Evolutionary conservation across 2,113 vertebrate species (phyloP).

Genomic region (Entosphenus tridentatus): DNA sequence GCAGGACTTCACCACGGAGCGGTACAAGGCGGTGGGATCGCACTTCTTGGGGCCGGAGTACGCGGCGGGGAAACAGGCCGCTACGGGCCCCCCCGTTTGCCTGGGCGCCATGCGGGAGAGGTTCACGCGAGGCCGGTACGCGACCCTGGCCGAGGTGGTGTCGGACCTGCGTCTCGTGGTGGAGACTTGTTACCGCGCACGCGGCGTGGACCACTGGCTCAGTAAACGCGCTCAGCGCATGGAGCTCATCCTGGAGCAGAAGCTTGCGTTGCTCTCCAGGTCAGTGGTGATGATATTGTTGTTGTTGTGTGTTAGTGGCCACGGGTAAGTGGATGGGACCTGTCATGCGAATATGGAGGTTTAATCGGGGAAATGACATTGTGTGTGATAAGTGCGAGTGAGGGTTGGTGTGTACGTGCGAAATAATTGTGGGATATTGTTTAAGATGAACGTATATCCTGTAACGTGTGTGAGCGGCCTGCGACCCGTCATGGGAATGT

Average conservation of each 20-base stretch:
- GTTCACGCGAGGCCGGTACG: slow-evolving; percentile 43
- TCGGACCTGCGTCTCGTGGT: slow-evolving; percentile 74
- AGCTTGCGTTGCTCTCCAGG: slow-evolving; percentile 69
- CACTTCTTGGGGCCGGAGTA: slow-evolving; percentile 38
- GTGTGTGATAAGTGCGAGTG: too few species aligned
- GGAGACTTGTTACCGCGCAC: slow-evolving; percentile 61
- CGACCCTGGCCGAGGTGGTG: slow-evolving; percentile 64
- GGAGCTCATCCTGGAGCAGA: slow-evolving; percentile 85
- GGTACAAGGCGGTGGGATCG: slow-evolving; percentile 43
- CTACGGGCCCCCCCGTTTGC: slow-evolving; percentile 23
- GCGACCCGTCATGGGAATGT: too few species aligned
- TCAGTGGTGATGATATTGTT: slow-evolving; percentile 15
- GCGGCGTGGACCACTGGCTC: slow-evolving; percentile 87
- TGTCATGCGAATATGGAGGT: too few species aligned
- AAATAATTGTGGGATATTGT: too few species aligned
- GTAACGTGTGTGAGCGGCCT: too few species aligned
- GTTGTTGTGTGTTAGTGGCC: neutral
- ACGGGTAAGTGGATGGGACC: too few species aligned
- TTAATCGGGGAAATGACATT: too few species aligned
- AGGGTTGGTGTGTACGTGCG: too few species aligned
- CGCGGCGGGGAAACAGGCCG: slow-evolving; percentile 11
- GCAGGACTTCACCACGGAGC: slow-evolving; percentile 51
- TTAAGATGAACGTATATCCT: too few species aligned
- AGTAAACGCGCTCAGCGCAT: slow-evolving; percentile 82
- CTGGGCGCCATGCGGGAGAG: slow-evolving; percentile 61